Evolutionary conservation across 2,113 vertebrate genomes (phyloP), one percentile per base, ranked within the genome.

Genomic region (Rhineura floridana): DNA sequence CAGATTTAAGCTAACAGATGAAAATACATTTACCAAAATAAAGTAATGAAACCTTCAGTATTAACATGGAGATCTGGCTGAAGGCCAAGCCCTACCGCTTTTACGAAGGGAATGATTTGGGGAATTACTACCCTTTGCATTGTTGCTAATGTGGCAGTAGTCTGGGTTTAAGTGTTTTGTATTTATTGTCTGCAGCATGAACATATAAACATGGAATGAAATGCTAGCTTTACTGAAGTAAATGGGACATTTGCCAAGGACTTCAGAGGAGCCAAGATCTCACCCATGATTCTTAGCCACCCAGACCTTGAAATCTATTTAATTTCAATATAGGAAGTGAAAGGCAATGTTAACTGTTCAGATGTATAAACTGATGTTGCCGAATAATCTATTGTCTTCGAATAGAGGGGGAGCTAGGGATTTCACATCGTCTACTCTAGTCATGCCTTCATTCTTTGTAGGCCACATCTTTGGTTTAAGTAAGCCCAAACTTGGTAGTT

Each of bases 1-100:
- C 88, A 93, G 92, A 95, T 91, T 93, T 93, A 95, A 94, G 91
- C 91, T 92, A 94, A 93, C 91, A 91, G 91, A 93, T 90, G 90
- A 93, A 94, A 94, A 94, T 92, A 94, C 85, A 87, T 94, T 93
- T 93, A 90, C 88, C 90, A 94, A 90, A 93, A 88, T 75, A 86
- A 93, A 85, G 89, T 93, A 94, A 93, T 94, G 95, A 94, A 95
- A 93, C 87, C 77, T 91, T 89, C 75, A 87, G 78, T 93, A 92
- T 88, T 50, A 93, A 85, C 78, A 84, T 6, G 19, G 87, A 87
- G 15, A 90, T 89, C 88, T 94, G 93, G 92, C 73, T 79, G 83
- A 77, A 84, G 90, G 88, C 92, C 95, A 96, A 86, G 79, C 42
- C 88, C 89, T 88, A 87, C 86, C 92, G 69, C 83, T 79, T 91